Conservation (phyloP, 2,888 invertebrate genomes). For the Embidobia sp. region DNA sequence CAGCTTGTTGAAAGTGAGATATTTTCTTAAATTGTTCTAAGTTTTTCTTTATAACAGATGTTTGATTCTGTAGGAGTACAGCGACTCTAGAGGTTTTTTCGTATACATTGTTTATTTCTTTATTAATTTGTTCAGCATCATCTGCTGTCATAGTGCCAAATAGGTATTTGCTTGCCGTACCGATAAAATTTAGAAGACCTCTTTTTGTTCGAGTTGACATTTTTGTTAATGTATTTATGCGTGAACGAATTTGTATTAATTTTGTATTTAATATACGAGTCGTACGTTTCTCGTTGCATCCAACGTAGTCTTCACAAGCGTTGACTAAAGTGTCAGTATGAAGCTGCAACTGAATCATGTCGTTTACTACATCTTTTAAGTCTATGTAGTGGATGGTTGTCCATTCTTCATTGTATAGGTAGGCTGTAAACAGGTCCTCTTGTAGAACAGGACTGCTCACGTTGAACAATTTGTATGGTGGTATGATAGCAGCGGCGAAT, state of each 20-base stretch:
- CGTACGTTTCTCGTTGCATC: no score
- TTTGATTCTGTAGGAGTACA: slow-evolving; percentile 15
- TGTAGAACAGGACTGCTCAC: not conserved
- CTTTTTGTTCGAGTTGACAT: slow-evolving; percentile 22
- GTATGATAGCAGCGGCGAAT: no score
- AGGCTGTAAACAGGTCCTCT: slow-evolving; percentile 1
- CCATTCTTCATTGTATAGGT: slow-evolving; percentile 14
- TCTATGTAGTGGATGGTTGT: slow-evolving; percentile 7
- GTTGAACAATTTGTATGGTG: not conserved
- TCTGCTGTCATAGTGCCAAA: slow-evolving; percentile 35
- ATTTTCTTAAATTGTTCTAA: slow-evolving; percentile 4
- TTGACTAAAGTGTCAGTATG: no score
- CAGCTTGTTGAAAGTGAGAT: not conserved
- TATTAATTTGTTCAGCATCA: slow-evolving; percentile 21
- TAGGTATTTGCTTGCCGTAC: slow-evolving; percentile 3
- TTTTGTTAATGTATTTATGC: not conserved
- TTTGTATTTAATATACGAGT: no score
- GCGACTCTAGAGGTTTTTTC: slow-evolving; percentile 2
- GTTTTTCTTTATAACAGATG: slow-evolving; percentile 6
- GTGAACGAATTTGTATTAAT: not conserved
- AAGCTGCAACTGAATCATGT: not conserved
- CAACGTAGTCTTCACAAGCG: no score
- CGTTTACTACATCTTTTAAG: not conserved
- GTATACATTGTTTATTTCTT: slow-evolving; percentile 26
- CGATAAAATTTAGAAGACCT: slow-evolving; percentile 24